Conservation (phyloP, 2,113 vertebrate species). For the Oreochromis spilurus region DNA sequence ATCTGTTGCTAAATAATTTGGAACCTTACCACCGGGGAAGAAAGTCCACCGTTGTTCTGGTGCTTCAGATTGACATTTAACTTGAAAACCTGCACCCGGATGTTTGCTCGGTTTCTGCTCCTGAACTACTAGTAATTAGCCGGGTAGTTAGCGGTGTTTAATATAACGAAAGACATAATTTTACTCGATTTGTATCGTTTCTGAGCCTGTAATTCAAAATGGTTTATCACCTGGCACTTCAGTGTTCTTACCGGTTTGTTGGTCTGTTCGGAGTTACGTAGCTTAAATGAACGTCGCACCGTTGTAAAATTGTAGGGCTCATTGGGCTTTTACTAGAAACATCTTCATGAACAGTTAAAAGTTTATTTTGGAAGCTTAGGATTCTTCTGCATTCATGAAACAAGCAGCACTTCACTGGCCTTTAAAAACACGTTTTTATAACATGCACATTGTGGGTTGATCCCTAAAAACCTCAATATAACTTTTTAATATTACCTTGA, state of each 20-base stretch:
- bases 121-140: neutral
- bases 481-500: neutral
- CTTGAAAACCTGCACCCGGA: neutral
- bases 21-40: fast-evolving
- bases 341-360: neutral
- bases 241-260: fast-evolving
- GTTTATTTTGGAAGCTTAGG: neutral
- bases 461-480: neutral
- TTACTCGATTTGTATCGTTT: neutral
- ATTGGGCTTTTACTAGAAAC: neutral
- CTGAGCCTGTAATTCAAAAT: neutral
- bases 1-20: neutral
- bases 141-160: neutral
- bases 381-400: neutral
- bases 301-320: fast-evolving
- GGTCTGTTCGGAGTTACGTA: neutral
- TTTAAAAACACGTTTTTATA: neutral
- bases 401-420: neutral
- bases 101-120: neutral
- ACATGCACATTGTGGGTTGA: neutral
- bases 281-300: neutral
- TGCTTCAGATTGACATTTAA: fast-evolving
- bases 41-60: fast-evolving
- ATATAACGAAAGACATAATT: fast-evolving
- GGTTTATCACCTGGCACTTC: no score